phyloP scores from a whole-genome alignment of 2,797 vertebrate genomes.

The Mormyrops boulengeri region DNA sequence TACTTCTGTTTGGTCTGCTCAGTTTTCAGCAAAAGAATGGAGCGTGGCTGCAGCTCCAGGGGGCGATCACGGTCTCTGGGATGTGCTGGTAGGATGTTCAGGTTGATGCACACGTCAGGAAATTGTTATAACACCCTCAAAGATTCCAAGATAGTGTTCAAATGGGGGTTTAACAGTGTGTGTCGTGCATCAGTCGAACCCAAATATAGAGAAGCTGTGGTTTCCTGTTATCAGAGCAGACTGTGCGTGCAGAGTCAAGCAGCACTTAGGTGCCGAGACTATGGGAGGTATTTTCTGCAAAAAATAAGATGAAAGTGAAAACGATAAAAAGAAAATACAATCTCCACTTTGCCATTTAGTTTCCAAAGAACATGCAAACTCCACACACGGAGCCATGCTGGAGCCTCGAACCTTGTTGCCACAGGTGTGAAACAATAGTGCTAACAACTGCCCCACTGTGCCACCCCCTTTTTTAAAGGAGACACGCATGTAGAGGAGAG shows the following conservation, averaged over 20 bases:
- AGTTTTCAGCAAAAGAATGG: neutral
- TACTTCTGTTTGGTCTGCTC: neutral
- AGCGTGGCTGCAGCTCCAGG: neutral
- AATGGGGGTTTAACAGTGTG: neutral
- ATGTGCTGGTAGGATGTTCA: neutral
- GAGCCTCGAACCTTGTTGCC: too few species aligned
- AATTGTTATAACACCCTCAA: neutral
- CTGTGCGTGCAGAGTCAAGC: neutral
- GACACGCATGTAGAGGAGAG: too few species aligned
- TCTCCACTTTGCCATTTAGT: too few species aligned
- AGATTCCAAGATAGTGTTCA: neutral
- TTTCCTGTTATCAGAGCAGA: slow-evolving; percentile 1
- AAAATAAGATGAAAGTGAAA: too few species aligned
- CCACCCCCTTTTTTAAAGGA: too few species aligned
- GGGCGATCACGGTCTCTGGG: neutral
- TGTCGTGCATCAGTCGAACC: neutral
- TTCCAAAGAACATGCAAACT: too few species aligned
- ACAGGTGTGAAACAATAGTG: too few species aligned
- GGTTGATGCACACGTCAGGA: neutral
- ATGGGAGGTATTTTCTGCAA: too few species aligned
- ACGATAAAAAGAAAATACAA: too few species aligned
- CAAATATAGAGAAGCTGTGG: neutral
- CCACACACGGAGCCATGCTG: too few species aligned
- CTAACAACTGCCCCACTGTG: too few species aligned
- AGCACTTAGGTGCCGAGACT: neutral